Percentiles rank a stretch among this genome's conserved stretches.
phyloP scores from a whole-genome alignment of 2,113 vertebrate genomes.

The Cebidichthys violaceus region DNA sequence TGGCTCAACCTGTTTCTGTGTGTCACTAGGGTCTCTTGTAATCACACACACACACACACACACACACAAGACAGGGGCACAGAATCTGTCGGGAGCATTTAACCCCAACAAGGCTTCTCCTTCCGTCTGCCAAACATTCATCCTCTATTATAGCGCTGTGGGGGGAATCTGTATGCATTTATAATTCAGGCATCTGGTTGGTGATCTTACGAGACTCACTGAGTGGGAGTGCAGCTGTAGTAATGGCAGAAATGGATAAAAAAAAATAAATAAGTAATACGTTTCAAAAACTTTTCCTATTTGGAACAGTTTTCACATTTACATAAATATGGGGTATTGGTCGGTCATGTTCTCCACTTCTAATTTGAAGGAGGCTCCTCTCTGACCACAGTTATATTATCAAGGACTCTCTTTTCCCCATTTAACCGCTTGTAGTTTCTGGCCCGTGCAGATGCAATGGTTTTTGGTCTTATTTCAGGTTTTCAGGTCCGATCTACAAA shows the following conservation, averaged over 20 bases:
- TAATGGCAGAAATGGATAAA: neutral
- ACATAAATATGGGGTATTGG: neutral
- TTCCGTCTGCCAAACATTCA: neutral
- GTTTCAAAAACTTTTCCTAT: neutral
- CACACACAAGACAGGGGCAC: neutral
- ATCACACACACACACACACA: conserved; percentile 5
- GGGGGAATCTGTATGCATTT: conserved; percentile 17
- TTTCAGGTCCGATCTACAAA: neutral
- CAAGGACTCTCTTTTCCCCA: neutral
- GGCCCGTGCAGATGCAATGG: neutral
- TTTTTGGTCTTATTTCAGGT: neutral
- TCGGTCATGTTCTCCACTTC: neutral
- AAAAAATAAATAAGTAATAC: neutral
- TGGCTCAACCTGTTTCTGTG: conserved; percentile 52
- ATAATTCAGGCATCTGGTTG: conserved; percentile 33
- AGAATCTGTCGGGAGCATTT: conserved; percentile 10
- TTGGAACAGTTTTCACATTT: neutral
- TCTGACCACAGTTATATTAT: neutral
- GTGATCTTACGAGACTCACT: conserved; percentile 27
- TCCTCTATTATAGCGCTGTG: neutral
- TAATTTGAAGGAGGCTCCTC: neutral
- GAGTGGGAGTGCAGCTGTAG: neutral
- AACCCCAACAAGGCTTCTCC: neutral
- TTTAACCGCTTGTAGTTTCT: neutral
- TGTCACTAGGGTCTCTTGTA: conserved; percentile 42